Evolutionary conservation across 2,888 invertebrate species (phyloP).

Genomic region (Drosophila anomalata): DNA sequence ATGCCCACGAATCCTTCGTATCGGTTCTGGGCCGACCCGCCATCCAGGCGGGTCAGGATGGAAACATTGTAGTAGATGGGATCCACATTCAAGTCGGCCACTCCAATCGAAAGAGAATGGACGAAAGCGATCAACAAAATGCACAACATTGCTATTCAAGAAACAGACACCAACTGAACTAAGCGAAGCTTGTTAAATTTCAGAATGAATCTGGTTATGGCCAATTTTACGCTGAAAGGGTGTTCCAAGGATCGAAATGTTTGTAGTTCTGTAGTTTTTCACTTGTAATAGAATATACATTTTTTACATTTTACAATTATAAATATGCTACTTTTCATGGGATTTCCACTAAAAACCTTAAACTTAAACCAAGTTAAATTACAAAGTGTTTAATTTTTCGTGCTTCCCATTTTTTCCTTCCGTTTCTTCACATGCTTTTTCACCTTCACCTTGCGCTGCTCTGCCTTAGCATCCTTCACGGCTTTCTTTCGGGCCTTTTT

Average conservation of each 20-base stretch:
- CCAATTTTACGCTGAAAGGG: background rate
- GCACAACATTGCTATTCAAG: conserved; percentile 1
- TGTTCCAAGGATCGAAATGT: background rate
- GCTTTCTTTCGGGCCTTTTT: conserved; percentile 94
- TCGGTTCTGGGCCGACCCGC: conserved; percentile 73
- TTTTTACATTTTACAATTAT: background rate
- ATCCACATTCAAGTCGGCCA: background rate
- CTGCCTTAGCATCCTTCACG: conserved; percentile 94
- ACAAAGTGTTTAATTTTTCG: conserved; percentile 79
- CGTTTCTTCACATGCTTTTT: conserved; percentile 97
- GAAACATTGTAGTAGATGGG: conserved; percentile 82
- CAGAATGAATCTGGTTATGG: background rate
- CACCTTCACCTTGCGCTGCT: conserved; percentile 93
- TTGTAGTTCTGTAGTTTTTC: background rate
- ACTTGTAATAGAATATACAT: background rate
- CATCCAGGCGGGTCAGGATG: conserved; percentile 80
- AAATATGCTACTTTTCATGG: no score
- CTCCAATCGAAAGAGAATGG: background rate
- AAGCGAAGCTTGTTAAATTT: background rate
- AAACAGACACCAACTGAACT: background rate
- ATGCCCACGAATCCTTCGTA: conserved; percentile 83
- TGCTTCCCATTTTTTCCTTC: conserved; percentile 87
- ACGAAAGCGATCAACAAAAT: background rate
- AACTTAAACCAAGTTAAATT: conserved; percentile 2
- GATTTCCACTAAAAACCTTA: background rate